These are phyloP conservation scores for Glyphotaelius pellucidus DNA, from an alignment of 2,888 invertebrate genomes.

Conservation along the genomic window DNA sequence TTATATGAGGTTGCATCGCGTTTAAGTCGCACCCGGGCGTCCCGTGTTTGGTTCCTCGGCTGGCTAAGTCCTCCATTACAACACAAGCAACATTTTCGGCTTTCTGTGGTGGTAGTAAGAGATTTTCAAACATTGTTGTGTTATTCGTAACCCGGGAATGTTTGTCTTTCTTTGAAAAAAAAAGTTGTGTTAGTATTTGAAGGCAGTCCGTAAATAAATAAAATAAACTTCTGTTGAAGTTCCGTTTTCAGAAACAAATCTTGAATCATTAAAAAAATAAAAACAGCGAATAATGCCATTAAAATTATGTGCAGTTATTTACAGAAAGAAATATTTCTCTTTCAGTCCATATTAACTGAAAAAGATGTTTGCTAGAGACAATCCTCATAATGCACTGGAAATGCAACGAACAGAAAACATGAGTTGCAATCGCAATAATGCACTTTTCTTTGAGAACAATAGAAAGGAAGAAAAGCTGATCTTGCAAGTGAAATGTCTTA, in stretches of 20 bases:
- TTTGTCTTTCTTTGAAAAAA: no score
- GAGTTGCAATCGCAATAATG: slow-evolving; percentile 64
- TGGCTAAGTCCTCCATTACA: no score
- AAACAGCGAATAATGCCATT: background rate
- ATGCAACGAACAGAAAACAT: slow-evolving; percentile 59
- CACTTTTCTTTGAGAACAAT: slow-evolving; percentile 62
- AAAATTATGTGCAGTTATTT: background rate
- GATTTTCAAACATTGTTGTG: no score
- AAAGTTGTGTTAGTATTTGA: no score
- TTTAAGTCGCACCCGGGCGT: no score
- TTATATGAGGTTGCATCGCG: no score
- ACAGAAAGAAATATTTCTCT: background rate
- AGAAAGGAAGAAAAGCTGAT: slow-evolving; percentile 44
- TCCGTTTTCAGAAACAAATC: background rate
- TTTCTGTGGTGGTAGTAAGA: no score
- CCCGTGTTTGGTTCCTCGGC: no score
- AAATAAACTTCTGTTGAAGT: background rate
- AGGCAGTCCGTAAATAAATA: no score
- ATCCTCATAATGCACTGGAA: slow-evolving; percentile 59
- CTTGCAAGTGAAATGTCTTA: slow-evolving; percentile 44
- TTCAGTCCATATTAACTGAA: background rate
- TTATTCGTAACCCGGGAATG: no score
- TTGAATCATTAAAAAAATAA: background rate
- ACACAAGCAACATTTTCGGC: no score
- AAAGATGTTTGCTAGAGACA: slow-evolving; percentile 52